A percentile compares a stretch with the other conserved stretches of the same genome.
These are phyloP conservation scores for Acronicta psi DNA, from an alignment of 2,888 invertebrate species.

Conservation along the genomic window DNA sequence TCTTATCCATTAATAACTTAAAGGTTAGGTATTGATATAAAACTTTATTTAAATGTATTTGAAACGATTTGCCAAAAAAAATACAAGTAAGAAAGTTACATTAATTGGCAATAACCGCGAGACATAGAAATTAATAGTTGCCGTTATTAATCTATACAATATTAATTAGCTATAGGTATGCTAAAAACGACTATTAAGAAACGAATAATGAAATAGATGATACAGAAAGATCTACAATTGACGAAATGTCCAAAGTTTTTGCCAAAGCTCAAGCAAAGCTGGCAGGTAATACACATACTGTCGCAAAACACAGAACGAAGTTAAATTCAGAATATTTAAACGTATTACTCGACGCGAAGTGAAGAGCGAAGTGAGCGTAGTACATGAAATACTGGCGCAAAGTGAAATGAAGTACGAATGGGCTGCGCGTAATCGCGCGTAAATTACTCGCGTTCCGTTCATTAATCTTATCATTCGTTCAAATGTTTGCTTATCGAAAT, in stretches of 20 bases:
- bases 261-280: neutral
- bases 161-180: too few species aligned
- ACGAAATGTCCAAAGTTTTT: neutral
- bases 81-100: too few species aligned
- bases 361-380: conserved; percentile 11
- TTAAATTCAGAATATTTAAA: conserved; percentile 44
- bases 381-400: conserved; percentile 27
- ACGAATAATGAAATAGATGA: too few species aligned
- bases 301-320: conserved; percentile 17
- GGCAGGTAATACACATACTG: neutral
- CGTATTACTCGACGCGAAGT: conserved; percentile 24
- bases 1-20: too few species aligned
- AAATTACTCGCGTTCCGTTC: conserved; percentile 43
- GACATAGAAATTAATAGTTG: too few species aligned
- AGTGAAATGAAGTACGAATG: conserved; percentile 55
- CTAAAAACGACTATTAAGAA: too few species aligned
- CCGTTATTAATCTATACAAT: too few species aligned
- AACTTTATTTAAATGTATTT: too few species aligned
- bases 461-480: conserved; percentile 51
- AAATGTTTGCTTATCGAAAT: conserved; percentile 61
- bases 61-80: too few species aligned
- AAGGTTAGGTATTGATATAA: too few species aligned
- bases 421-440: conserved; percentile 50
- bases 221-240: too few species aligned
- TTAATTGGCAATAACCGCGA: too few species aligned